Percentiles rank a stretch among this genome's conserved stretches.
These are phyloP conservation scores for Synergus japonicus DNA, from an alignment of 2,888 invertebrate genomes.

Conservation along the genomic window DNA sequence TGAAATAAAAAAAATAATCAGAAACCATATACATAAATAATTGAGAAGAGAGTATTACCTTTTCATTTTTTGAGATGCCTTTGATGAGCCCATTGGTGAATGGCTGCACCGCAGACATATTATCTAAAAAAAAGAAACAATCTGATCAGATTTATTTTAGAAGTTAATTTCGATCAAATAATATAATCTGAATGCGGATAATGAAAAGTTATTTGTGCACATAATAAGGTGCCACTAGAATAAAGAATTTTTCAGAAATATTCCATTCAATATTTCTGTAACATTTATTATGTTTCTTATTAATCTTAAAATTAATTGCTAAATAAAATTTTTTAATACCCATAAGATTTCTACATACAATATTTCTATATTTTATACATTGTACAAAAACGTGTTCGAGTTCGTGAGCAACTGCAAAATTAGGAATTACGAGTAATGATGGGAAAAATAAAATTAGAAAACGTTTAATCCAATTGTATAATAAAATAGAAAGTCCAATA, in stretches of 20 bases:
- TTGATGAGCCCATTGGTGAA: slow-evolving; percentile 65
- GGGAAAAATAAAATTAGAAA: neutral
- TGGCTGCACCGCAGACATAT: slow-evolving; percentile 67
- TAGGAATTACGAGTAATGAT: neutral
- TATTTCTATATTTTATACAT: neutral
- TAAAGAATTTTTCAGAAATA: neutral
- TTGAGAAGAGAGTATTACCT: slow-evolving; percentile 58
- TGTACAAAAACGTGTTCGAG: neutral
- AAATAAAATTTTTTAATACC: too few species aligned
- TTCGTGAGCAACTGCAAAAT: neutral
- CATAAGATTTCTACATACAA: neutral
- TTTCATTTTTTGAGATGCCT: slow-evolving; percentile 63
- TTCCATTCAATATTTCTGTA: neutral
- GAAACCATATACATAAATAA: neutral
- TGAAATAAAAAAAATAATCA: neutral
- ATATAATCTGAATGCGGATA: too few species aligned
- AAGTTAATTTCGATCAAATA: slow-evolving; percentile 2
- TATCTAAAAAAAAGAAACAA: slow-evolving; percentile 61
- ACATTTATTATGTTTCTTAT: neutral
- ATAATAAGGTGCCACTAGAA: neutral
- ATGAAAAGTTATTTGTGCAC: neutral
- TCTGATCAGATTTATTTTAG: neutral
- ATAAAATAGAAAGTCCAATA: slow-evolving; percentile 2
- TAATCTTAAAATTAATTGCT: neutral
- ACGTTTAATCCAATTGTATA: neutral